Conservation (phyloP, 1,140 invertebrate species). For the Drosophila parabipectinata region DNA sequence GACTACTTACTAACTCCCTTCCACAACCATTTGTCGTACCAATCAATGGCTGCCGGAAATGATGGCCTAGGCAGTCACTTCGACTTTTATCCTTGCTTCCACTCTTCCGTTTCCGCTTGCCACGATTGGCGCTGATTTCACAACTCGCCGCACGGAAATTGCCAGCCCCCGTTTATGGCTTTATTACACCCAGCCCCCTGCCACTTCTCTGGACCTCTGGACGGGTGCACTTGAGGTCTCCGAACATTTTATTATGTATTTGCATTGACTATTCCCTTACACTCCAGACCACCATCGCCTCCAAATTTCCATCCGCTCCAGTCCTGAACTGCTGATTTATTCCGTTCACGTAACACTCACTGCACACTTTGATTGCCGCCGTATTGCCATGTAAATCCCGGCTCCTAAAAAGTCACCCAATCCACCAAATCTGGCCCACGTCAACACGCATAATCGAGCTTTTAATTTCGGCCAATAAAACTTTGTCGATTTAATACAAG, state of each 20-base stretch:
- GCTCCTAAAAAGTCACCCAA: slow-evolving; percentile 21
- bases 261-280: slow-evolving; percentile 11
- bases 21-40: slow-evolving; percentile 3
- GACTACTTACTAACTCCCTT: neutral
- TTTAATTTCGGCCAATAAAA: slow-evolving; percentile 58
- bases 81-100: slow-evolving; percentile 20
- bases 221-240: slow-evolving; percentile 33
- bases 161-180: slow-evolving; percentile 49
- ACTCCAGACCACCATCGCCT: neutral
- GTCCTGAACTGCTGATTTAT: slow-evolving; percentile 35
- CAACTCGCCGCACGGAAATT: slow-evolving; percentile 54
- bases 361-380: slow-evolving; percentile 55
- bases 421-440: slow-evolving; percentile 40
- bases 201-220: slow-evolving; percentile 1
- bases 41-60: slow-evolving; percentile 58
- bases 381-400: slow-evolving; percentile 49
- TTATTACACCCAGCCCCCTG: slow-evolving; percentile 5
- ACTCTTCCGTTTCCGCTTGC: neutral
- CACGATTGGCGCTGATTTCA: slow-evolving; percentile 45
- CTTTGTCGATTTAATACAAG: slow-evolving; percentile 33
- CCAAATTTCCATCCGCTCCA: neutral
- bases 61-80: slow-evolving; percentile 49
- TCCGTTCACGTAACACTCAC: slow-evolving; percentile 43
- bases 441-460: slow-evolving; percentile 56
- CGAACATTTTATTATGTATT: slow-evolving; percentile 35